Evolutionary conservation across 2,113 vertebrate species (phyloP), one percentile per base, ranked within the genome.

Genomic region (Epinephelus cyanopodus): DNA sequence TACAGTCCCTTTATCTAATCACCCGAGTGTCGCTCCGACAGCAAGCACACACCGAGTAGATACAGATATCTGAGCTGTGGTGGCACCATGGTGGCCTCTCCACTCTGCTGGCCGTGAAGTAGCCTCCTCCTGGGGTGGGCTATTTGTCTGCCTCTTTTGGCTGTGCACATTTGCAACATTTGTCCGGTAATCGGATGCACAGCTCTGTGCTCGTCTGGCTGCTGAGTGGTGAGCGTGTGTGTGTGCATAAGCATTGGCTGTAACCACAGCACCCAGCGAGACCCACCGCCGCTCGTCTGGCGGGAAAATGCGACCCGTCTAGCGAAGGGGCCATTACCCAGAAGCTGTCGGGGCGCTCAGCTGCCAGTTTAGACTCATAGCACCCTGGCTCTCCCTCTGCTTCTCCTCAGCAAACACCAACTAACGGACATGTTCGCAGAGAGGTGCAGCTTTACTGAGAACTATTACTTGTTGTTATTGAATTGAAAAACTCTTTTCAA

Each of bases 241-340:
- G 61, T 23, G 9, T 63, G 27, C n/a, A 52, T 68, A 50, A 54
- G 62, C 60, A 52, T 83, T 89, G 88, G 91, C 87, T 87, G 39
- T 72, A 61, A 60, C 71, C 23, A 8, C 56, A 70, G 74, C 57
- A 67, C 84, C 75, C 84, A 5, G 81, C n/a, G 56, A 74, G 80
- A 79, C 68, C 81, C 78, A 83, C 86, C 52, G 14, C 62, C 21
- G 33, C 48, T 83, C 13, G 81, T 91, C 88, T 93, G 90, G 87
- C 78, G 66, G 78, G 61, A 77, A 81, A 87, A 79, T n/a, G 83
- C 21, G 60, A 79, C 62, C 84, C 53, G 48, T 82, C 79, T 84
- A 70, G 86, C 4, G 27, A 87, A 87, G 75, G 39, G 77, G 62
- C 83, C 71, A 91, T 92, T 92, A 92, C 87, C 88, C 87, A 89